Evolutionary conservation across 2,113 vertebrate species (phyloP), one percentile per base, ranked within the genome.

Genomic region (Pteropus alecto): DNA sequence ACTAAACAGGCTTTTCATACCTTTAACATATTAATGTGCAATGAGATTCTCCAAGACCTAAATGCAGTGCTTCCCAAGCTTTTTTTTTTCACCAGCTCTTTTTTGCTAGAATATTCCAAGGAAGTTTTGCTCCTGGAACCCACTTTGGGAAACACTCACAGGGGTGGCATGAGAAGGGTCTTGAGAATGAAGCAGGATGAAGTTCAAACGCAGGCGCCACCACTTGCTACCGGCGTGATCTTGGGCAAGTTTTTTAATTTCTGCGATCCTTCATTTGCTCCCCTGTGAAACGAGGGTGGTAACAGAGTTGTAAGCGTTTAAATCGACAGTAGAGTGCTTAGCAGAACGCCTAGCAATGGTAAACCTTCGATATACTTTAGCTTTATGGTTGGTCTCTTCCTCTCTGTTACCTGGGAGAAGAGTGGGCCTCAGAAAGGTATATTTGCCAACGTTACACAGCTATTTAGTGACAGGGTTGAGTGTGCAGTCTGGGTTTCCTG

Each of bases 61-160:
- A 19, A 30, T 24, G 19, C 11, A 11, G 30, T 8, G 16, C 56
- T 60, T 68, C 60, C 26, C 22, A 58, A 9, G 21, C 24, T 51
- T 33, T 26, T 54, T n/a, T 24, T 58, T 48, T 60, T n/a, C 33
- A 54, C n/a, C 13, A 58, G 67, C 67, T 54, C n/a, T 22, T 68
- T 78, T 82, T 33, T 67, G 18, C 77, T 68, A 92, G 95, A 79
- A 43, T 74, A 93, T 22, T 83, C 74, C 56, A 26, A n/a, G 24
- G 30, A 63, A 54, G 6, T 19, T 54, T 48, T 28, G 26, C 13
- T 84, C 77, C 6, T n/a, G 28, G 74, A 63, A 26, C 30, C 28
- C 41, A 46, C n/a, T n/a, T 70, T 56, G 67, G 68, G 61, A 46
- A 61, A 26, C 35, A 78, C 41, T 63, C 22, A 2, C 14, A 8